Base-by-base conservation (phyloP, 2,113 vertebrate genomes). In the Podarcis cretensis region DNA sequence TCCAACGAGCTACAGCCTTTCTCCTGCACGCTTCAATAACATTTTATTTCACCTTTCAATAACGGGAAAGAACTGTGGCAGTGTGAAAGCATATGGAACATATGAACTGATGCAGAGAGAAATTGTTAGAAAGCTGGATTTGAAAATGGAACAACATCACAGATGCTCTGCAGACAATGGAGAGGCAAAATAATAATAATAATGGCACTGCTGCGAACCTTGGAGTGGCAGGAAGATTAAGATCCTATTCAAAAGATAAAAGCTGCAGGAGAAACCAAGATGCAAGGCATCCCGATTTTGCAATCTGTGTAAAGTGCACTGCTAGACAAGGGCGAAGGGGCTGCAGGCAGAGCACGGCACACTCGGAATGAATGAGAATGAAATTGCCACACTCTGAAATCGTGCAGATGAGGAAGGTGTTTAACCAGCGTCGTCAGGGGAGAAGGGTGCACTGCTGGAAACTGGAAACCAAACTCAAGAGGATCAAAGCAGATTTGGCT, bases 401-500 rank as follows among this genome's bases (percentile, higher is more conserved):
- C 3, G 32, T 78, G 73, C 73, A 89, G 81, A 57, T 7, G 18
- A 20, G 73, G 59, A 35, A 35, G 59, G 83, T 37, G 59, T 78
- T 89, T 78, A 83, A 37, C 59, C n/a, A 84, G n/a, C 74, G 37
- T 14, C 54, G 43, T 57, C 81, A 37, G 63, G 59, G 43, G 65
- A 83, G 74, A 83, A 5, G 21, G 43, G 16, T 8, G 40, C 81
- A 88, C 5, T 35, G 59, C 57, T 27, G 54, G 73, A 69, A 83
- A 76, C 68, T 13, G 13, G 81, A 63, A 66, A 40, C 27, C 66
- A 63, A 37, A 77, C 30, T 68, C 87, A 35, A 78, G 48, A 83
- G 63, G 87, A 78, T 89, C 81, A 54, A 83, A 35, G 74, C 25
- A 40, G 63, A 35, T 76, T 78, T 83, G 40, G 87, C 59, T 88